Evolutionary conservation across 2,888 invertebrate genomes (phyloP).

Genomic region (Chymomyza caudatula): DNA sequence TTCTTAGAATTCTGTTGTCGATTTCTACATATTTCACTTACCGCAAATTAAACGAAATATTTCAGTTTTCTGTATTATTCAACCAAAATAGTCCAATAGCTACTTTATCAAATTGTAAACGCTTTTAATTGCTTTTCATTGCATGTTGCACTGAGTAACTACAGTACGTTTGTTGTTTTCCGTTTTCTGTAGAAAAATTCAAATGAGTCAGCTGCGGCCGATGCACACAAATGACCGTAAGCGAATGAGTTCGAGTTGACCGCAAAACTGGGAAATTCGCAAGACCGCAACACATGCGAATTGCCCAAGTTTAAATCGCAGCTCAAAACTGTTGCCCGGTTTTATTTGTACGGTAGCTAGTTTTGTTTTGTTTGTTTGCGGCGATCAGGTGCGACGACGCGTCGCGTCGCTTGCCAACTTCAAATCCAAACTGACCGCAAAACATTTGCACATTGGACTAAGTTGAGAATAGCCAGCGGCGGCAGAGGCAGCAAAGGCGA

Average conservation of each 20-base stretch:
- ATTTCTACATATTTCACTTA: constrained; percentile 4
- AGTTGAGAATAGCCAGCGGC: constrained; percentile 41
- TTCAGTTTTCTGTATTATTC: not conserved
- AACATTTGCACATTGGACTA: constrained; percentile 71
- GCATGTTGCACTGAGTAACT: constrained; percentile 21
- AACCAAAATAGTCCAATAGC: not conserved
- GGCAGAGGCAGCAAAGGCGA: constrained; percentile 26
- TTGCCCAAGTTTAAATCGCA: constrained; percentile 1
- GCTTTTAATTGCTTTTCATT: constrained; percentile 38
- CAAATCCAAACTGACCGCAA: constrained; percentile 74
- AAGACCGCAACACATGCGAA: constrained; percentile 7
- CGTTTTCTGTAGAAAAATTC: not conserved
- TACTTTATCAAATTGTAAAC: constrained; percentile 20
- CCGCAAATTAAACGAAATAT: constrained; percentile 3
- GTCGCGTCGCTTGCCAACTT: constrained; percentile 67
- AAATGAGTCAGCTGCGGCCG: not conserved
- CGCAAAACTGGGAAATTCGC: constrained; percentile 12
- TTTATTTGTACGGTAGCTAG: constrained; percentile 34
- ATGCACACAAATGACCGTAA: constrained; percentile 8
- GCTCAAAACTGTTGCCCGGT: not conserved
- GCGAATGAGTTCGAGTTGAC: constrained; percentile 18
- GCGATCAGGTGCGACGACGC: constrained; percentile 32
- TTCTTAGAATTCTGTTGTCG: not conserved
- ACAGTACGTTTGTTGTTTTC: not conserved
- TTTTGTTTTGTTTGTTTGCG: constrained; percentile 33